Base-by-base conservation (phyloP, 2,113 vertebrate genomes). In the Fukomys damarensis region DNA sequence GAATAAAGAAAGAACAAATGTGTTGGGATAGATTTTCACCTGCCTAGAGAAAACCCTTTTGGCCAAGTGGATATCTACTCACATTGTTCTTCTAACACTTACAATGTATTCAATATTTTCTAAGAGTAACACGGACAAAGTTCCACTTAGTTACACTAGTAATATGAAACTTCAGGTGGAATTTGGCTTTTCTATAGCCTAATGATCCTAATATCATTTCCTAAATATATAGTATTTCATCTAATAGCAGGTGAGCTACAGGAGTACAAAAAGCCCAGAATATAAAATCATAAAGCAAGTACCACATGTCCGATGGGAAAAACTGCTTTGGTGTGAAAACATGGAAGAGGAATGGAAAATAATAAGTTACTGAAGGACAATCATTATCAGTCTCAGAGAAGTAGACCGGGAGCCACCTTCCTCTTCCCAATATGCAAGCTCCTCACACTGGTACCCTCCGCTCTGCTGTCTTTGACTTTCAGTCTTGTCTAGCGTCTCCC, bases 401-500 rank as follows among this genome's bases (percentile, higher is more conserved):
- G 28, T 35, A 20, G 2, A 28, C 1, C 54, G 43, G n/a, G 19
- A 43, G 22, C 14, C 7, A 3, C 10, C 26, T 46, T 14, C 43
- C 19, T 32, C 43, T 54, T 4, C 35, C 14, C 66, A 35, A 7
- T 12, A 32, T 4, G 8, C 38, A 46, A 56, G 13, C 32, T 30
- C 13, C 56, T 74, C 24, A 32, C 30, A 19, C 11, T 10, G n/a
- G 28, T 3, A 65, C 43, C 19, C 49, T 46, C 32, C 82, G 32
- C 14, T 9, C 22, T 92, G 65, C 76, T 58, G 13, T 41, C 74
- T 65, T 56, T 46, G 76, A 13, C 12, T 32, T 38, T 66, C 1
- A 0, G 17, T 46, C 12, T 32, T 65, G 22, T 30, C 26, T 0
- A 0, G 32, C 9, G 56, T 32, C 8, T 38, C 6, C 12, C 12